Evolutionary conservation across 2,113 vertebrate species (phyloP).

Genomic region (Solea solea): DNA sequence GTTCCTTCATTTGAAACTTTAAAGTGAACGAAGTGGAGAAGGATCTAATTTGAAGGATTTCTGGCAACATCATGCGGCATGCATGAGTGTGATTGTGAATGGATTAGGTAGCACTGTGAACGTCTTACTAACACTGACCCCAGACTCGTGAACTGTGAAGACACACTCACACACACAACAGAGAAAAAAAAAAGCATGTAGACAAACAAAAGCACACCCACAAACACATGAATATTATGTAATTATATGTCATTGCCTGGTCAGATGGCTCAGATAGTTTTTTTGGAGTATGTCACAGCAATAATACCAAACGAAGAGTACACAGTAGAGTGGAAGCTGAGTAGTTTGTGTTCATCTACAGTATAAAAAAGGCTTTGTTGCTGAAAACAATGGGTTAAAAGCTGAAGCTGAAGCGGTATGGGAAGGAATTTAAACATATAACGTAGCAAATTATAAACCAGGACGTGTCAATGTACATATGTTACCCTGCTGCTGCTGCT

Average conservation of each 20-base stretch:
- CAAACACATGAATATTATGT: constrained; percentile 6
- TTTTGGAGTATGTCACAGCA: constrained; percentile 73
- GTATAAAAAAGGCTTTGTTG: neutral
- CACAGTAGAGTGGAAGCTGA: constrained; percentile 3
- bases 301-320: constrained; percentile 69
- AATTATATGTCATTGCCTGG: constrained; percentile 25
- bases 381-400: neutral
- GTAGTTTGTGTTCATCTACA: constrained; percentile 1
- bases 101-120: constrained; percentile 82
- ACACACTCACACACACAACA: constrained; percentile 26
- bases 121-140: constrained; percentile 77
- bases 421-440: constrained; percentile 55
- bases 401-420: too few species aligned
- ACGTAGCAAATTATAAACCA: constrained; percentile 71
- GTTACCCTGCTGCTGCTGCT: constrained; percentile 13
- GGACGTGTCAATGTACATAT: constrained; percentile 21
- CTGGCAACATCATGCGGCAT: neutral
- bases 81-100: neutral
- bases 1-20: constrained; percentile 18
- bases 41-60: constrained; percentile 10
- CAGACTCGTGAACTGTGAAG: constrained; percentile 81
- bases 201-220: constrained; percentile 46
- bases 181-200: constrained; percentile 19
- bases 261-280: constrained; percentile 18
- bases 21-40: constrained; percentile 1